Conservation (phyloP, 1,140 invertebrate genomes). For the Teleogryllus occipitalis region DNA sequence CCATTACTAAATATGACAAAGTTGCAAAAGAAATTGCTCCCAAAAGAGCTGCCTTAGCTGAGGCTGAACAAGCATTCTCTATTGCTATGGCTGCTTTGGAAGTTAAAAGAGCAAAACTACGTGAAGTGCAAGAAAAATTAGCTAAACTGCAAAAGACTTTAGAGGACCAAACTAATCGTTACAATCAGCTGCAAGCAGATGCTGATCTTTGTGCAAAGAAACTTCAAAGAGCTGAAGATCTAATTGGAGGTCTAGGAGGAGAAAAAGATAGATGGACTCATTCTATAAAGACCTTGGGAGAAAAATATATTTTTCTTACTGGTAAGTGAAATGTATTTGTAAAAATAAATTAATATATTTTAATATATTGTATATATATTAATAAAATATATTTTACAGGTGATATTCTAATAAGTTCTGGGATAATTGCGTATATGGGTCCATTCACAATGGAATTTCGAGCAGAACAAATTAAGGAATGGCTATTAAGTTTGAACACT, state of each 20-base stretch:
- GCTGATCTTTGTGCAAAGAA: conserved; percentile 83
- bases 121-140: conserved; percentile 61
- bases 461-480: conserved; percentile 57
- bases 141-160: conserved; percentile 53
- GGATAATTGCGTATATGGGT: conserved; percentile 83
- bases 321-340: conserved; percentile 22
- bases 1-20: conserved; percentile 87
- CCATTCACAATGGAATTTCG: conserved; percentile 78
- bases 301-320: conserved; percentile 47
- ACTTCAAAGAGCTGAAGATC: conserved; percentile 83
- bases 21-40: conserved; percentile 83
- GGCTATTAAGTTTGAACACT: conserved; percentile 57
- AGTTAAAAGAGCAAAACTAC: conserved; percentile 67
- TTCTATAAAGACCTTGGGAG: conserved; percentile 64
- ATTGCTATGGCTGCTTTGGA: conserved; percentile 58
- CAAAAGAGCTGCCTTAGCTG: conserved; percentile 68
- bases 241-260: conserved; percentile 78
- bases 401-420: conserved; percentile 79
- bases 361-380: no score
- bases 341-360: no score
- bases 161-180: conserved; percentile 36
- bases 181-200: conserved; percentile 38
- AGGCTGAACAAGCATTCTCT: conserved; percentile 64
- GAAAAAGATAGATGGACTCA: conserved; percentile 75
- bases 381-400: conserved; percentile 43